These are phyloP conservation scores for Illadopsis cleaveri DNA, from an alignment of 2,113 vertebrate genomes.

Conservation along the genomic window DNA sequence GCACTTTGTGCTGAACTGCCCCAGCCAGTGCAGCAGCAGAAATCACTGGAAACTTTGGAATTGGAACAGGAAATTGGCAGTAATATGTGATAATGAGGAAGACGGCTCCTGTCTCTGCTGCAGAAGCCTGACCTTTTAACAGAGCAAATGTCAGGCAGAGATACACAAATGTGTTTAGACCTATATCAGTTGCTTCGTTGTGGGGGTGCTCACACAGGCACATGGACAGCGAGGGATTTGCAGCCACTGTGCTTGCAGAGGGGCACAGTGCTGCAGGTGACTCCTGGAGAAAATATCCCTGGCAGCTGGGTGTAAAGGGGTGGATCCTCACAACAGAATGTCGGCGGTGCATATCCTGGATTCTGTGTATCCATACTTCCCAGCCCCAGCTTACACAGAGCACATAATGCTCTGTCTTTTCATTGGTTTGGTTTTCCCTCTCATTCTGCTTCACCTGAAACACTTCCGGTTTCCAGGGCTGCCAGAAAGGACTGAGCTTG, in stretches of 20 bases:
- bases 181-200: neutral
- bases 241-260: neutral
- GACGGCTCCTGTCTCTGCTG: neutral
- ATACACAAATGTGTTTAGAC: slow-evolving; percentile 61
- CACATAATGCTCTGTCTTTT: neutral
- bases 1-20: neutral
- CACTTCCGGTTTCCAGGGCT: neutral
- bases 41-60: neutral
- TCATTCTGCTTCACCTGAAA: neutral
- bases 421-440: neutral
- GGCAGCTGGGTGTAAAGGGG: neutral
- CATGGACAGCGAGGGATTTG: neutral
- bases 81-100: slow-evolving; percentile 57
- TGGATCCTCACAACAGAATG: neutral
- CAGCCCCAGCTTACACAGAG: neutral
- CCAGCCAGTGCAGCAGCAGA: neutral
- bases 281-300: neutral
- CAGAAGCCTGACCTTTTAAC: slow-evolving; percentile 60
- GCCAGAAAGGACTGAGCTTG: neutral
- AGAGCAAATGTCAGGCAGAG: slow-evolving; percentile 66
- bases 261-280: neutral
- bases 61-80: neutral
- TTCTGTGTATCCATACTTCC: rapidly evolving
- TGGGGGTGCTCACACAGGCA: rapidly evolving
- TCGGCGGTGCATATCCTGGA: rapidly evolving